These are phyloP conservation scores for Rhinella marina DNA, from an alignment of 2,797 vertebrate genomes.

Conservation along the genomic window DNA sequence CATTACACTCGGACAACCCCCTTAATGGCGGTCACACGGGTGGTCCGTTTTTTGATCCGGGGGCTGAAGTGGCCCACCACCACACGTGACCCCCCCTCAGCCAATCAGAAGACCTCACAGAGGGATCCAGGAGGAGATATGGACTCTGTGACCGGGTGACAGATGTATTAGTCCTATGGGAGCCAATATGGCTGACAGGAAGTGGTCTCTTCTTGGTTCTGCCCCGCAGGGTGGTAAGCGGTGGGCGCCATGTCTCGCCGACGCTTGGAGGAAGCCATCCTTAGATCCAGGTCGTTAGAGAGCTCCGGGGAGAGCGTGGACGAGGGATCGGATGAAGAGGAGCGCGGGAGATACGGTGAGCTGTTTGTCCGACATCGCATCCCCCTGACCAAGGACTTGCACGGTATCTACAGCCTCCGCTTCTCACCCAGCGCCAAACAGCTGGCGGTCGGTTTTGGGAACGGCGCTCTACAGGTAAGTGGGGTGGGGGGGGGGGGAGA, in stretches of 20 bases:
- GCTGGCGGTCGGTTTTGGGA: slow-evolving; percentile 60
- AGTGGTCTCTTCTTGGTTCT: background rate
- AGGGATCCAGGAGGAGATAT: background rate
- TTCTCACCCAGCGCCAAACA: slow-evolving; percentile 37
- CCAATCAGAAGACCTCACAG: background rate
- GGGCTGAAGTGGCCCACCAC: background rate
- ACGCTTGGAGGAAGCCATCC: slow-evolving; percentile 47
- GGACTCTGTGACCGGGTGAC: background rate
- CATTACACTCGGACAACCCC: no score
- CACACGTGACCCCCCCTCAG: background rate
- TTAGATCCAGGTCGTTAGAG: slow-evolving; percentile 24
- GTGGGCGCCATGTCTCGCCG: slow-evolving; percentile 38
- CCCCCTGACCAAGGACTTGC: slow-evolving; percentile 39
- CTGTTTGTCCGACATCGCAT: slow-evolving; percentile 36
- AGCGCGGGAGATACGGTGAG: background rate
- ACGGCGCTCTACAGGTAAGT: slow-evolving; percentile 56
- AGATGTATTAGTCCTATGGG: background rate
- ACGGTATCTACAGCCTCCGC: slow-evolving; percentile 58
- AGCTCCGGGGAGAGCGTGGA: slow-evolving; percentile 46
- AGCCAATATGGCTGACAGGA: background rate
- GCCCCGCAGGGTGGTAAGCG: background rate
- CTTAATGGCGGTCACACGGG: no score
- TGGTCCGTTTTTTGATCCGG: no score
- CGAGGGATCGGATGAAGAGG: slow-evolving; percentile 22
- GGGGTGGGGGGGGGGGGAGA: no score